phyloP scores from a whole-genome alignment of 2,888 invertebrate genomes.

The Strigamia transsilvanica region DNA sequence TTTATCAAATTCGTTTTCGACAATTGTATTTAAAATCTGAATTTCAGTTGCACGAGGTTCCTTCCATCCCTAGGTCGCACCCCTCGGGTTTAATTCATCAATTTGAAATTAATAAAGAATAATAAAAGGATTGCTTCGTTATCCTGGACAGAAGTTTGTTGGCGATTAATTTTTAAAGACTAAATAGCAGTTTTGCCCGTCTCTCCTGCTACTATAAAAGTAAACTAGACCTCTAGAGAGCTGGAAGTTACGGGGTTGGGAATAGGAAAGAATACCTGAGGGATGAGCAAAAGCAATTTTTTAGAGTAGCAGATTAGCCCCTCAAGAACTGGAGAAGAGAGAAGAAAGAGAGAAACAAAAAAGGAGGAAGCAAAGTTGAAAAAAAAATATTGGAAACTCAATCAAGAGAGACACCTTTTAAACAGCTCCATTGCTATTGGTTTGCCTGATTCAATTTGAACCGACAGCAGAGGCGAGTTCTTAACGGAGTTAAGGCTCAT shows the following conservation, averaged over 20 bases:
- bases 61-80: no score
- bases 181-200: neutral
- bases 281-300: constrained; percentile 32
- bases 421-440: constrained; percentile 42
- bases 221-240: neutral
- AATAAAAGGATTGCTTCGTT: neutral
- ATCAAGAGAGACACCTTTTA: constrained; percentile 36
- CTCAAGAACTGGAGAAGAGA: constrained; percentile 19
- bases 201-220: neutral
- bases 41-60: no score
- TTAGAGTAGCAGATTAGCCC: constrained; percentile 39
- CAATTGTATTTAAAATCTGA: no score
- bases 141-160: neutral
- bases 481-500: constrained; percentile 42
- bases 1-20: no score
- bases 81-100: neutral
- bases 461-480: constrained; percentile 34
- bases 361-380: constrained; percentile 18
- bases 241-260: neutral
- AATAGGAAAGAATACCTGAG: constrained; percentile 24
- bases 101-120: neutral
- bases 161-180: constrained; percentile 27
- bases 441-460: constrained; percentile 44
- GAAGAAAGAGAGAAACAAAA: neutral
- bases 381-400: constrained; percentile 44